These are phyloP conservation scores for Stenurella melanura DNA, from an alignment of 2,888 invertebrate species.

Conservation along the genomic window DNA sequence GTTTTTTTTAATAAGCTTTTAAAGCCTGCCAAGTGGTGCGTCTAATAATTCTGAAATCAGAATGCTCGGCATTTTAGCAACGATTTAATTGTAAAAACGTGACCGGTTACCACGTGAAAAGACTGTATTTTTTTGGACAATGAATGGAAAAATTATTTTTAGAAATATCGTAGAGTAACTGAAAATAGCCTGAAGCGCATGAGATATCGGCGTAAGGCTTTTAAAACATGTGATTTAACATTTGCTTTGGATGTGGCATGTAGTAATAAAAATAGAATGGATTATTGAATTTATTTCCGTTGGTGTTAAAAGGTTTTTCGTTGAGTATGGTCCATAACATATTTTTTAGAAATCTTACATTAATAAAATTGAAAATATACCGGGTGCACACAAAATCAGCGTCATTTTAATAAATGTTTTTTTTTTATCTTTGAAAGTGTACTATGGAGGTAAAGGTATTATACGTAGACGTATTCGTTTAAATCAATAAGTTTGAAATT, in stretches of 20 bases:
- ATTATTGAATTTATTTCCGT: constrained; percentile 13
- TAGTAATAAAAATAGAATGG: constrained; percentile 27
- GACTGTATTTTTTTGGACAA: constrained; percentile 40
- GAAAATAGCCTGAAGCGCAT: constrained; percentile 37
- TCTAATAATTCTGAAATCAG: neutral
- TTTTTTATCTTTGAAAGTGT: no score
- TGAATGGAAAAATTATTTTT: constrained; percentile 40
- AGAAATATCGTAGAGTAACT: constrained; percentile 37
- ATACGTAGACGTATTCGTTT: no score
- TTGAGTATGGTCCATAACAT: constrained; percentile 28
- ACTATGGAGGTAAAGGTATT: no score
- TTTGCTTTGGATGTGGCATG: neutral
- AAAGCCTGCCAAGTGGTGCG: neutral
- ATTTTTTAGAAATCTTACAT: neutral
- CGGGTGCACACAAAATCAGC: no score
- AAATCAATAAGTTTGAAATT: no score
- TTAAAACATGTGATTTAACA: constrained; percentile 1
- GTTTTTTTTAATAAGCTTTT: neutral
- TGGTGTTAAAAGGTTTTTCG: constrained; percentile 14
- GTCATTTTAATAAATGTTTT: no score
- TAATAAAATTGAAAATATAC: neutral
- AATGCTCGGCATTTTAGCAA: neutral
- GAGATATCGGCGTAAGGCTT: constrained; percentile 16
- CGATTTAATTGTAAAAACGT: constrained; percentile 33
- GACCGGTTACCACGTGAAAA: constrained; percentile 32